Evolutionary conservation across 2,113 vertebrate genomes (phyloP).

Genomic region (Raja brachyura): DNA sequence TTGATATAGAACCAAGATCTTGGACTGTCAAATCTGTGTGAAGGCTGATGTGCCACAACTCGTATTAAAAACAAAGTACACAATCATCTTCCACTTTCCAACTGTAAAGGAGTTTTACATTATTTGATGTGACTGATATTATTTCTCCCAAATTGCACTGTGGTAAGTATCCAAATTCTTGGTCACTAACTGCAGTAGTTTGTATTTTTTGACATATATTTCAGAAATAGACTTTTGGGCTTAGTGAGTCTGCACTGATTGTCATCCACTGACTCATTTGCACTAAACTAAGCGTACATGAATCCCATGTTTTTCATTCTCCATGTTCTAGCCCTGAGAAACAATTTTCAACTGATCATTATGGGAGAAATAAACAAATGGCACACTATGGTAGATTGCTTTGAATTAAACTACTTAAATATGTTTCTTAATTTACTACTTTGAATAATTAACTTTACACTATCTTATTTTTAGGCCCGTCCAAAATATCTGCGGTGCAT

Average conservation of each 20-base stretch:
- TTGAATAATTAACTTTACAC: not conserved
- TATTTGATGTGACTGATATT: not conserved
- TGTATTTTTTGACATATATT: not conserved
- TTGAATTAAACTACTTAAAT: slow-evolving; percentile 14
- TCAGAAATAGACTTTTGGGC: too few relatives aligned
- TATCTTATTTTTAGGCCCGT: slow-evolving; percentile 66
- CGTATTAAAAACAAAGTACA: too few relatives aligned
- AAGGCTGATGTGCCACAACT: too few relatives aligned
- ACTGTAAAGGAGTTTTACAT: too few relatives aligned
- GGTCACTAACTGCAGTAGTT: not conserved
- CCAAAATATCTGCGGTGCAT: slow-evolving; percentile 97
- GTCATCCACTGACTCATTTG: too few relatives aligned
- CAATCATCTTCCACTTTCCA: too few relatives aligned
- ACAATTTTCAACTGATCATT: not conserved
- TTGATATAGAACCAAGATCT: too few relatives aligned
- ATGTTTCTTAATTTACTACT: not conserved
- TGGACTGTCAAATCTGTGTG: too few relatives aligned
- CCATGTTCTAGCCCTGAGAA: not conserved
- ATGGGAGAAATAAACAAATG: not conserved
- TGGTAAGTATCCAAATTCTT: not conserved
- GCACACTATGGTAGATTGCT: not conserved
- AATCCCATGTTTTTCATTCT: not conserved
- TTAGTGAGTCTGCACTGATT: too few relatives aligned
- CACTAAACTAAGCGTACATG: too few relatives aligned
- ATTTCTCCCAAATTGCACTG: not conserved